These are phyloP conservation scores for Lasioglossum albipes DNA, from an alignment of 1,140 invertebrate genomes.

Conservation along the genomic window DNA sequence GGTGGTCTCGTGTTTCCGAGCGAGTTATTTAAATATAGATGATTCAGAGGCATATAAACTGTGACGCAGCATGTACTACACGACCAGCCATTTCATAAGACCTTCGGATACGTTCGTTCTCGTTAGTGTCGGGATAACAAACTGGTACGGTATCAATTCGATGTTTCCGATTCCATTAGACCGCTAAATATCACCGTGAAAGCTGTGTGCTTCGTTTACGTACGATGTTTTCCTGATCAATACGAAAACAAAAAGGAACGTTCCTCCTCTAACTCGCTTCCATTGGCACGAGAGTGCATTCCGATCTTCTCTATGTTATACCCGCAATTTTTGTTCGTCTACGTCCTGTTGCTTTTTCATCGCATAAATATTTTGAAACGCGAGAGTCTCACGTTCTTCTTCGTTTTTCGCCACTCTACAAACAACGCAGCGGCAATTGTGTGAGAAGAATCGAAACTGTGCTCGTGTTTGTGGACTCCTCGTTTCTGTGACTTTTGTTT, in stretches of 20 bases:
- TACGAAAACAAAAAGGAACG: not conserved
- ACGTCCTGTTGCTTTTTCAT: conserved; percentile 18
- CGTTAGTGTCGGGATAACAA: conserved; percentile 23
- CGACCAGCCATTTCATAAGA: conserved; percentile 37
- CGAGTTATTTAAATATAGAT: not conserved
- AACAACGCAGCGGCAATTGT: not conserved
- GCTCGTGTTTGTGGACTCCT: not conserved
- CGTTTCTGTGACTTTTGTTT: conserved; percentile 12
- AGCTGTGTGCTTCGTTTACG: not conserved
- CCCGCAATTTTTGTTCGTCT: conserved; percentile 32
- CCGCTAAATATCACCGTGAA: not conserved
- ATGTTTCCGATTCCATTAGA: not conserved
- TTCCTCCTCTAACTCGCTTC: conserved; percentile 22
- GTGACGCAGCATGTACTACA: conserved; percentile 18
- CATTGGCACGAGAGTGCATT: conserved; percentile 54
- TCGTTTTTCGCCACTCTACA: not conserved
- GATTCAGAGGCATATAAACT: not conserved
- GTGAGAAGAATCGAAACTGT: not conserved
- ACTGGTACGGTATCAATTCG: not conserved
- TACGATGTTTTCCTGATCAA: not conserved
- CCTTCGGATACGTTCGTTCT: conserved; percentile 16
- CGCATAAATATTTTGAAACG: conserved; percentile 23
- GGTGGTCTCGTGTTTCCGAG: not conserved
- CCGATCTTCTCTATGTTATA: conserved; percentile 56
- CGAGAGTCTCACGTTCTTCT: not conserved